Conservation (phyloP, 2,113 vertebrate genomes). For the Ochotona princeps region DNA sequence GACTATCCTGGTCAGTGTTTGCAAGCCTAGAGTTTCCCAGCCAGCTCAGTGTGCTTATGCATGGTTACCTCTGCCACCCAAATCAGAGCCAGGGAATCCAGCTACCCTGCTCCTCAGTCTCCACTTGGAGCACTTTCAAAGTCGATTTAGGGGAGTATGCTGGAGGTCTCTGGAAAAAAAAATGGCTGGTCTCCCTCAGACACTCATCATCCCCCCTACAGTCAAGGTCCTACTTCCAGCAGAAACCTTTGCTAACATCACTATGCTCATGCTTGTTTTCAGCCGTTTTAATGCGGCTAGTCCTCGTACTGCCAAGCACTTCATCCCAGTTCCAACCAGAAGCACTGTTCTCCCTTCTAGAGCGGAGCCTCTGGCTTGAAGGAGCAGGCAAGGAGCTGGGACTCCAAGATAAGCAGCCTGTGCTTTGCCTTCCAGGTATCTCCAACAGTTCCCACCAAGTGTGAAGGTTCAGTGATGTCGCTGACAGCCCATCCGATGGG, state of each 20-base stretch:
- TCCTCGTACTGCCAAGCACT: background rate
- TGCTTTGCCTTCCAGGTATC: background rate
- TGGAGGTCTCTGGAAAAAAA: background rate
- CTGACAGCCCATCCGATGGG: background rate
- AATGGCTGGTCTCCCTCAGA: background rate
- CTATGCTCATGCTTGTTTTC: background rate
- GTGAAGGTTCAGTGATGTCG: background rate
- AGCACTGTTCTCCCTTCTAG: background rate
- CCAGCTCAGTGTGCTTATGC: background rate
- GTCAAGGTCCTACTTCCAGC: background rate
- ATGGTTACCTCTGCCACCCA: background rate
- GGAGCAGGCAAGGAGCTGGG: background rate
- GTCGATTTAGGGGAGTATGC: background rate
- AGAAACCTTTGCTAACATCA: background rate
- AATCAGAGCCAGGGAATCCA: background rate
- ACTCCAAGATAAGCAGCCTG: background rate
- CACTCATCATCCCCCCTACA: rapidly evolving
- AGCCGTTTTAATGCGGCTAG: background rate
- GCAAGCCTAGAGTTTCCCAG: background rate
- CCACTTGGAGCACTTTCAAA: background rate
- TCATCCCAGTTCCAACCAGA: background rate
- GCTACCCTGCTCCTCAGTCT: rapidly evolving
- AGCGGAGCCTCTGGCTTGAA: background rate
- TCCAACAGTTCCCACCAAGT: background rate
- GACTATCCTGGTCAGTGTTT: background rate